These are phyloP conservation scores for Lucilia sericata DNA, from an alignment of 1,140 invertebrate genomes.

Conservation along the genomic window DNA sequence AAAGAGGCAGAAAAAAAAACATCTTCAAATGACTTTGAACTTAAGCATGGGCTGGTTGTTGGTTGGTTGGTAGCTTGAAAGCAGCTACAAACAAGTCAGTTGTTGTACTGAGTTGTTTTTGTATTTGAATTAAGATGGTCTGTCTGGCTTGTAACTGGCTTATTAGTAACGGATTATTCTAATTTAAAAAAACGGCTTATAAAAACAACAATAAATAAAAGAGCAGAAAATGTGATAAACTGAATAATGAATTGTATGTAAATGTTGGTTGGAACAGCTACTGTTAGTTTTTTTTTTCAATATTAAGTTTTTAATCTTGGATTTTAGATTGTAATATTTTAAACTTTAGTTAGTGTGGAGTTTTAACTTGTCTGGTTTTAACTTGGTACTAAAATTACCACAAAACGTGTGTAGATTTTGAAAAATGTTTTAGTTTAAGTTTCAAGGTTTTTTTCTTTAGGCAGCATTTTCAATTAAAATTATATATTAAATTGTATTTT, in stretches of 20 bases:
- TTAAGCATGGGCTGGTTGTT: not conserved
- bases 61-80: too few species aligned
- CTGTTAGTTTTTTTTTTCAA: not conserved
- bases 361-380: not conserved
- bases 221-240: not conserved
- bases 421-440: not conserved
- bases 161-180: conserved; percentile 16
- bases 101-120: too few species aligned
- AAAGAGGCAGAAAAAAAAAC: not conserved
- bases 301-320: not conserved
- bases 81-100: too few species aligned
- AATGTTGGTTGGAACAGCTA: not conserved
- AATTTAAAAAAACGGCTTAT: not conserved
- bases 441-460: not conserved
- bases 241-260: not conserved
- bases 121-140: too few species aligned
- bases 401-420: too few species aligned
- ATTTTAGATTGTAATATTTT: not conserved
- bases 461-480: too few species aligned
- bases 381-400: too few species aligned
- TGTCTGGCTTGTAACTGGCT: not conserved
- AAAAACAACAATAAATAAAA: not conserved
- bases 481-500: too few species aligned
- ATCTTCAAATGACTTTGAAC: not conserved
- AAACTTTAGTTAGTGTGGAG: too few species aligned